Evolutionary conservation across 2,888 invertebrate species (phyloP), one percentile per base, ranked within the genome.

Genomic region (Temnothorax rugatulus): DNA sequence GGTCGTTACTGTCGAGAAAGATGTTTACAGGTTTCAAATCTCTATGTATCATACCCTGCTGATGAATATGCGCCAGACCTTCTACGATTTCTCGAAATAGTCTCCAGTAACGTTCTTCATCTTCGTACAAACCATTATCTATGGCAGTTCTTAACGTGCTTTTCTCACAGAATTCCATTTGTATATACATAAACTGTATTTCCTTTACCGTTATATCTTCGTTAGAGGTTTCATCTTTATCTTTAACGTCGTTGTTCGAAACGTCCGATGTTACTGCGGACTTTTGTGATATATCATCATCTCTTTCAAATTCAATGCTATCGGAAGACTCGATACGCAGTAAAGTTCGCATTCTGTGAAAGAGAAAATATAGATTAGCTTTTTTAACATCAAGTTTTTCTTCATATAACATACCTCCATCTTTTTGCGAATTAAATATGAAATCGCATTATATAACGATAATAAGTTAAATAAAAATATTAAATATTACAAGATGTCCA

Each of bases 141-240:
- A 99, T 99, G 3, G 98, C 98, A 86, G 97, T 97, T 92, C 97
- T 96, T 47, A 99, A 95, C 0, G 99, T 99, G 91, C 98, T 98
- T 93, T 99, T 99, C 94, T 99, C 99, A 95, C 99, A 99, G 95
- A 99, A 99, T 95, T 99, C 99, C 99, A 99, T 99, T 95, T 99
- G 98, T 90, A 98, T 98, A 93, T 98, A 99, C 95, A 99, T 96
- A 82, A 97, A 97, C 93, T 97, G 97, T 69, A 96, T 96, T 91
- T 95, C 95, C 52, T 91, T 93, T 15, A 84, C 71, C 0, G 83
- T 68, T 0, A 83, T 29, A 44, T 85, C 86, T 21, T 89, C 89
- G 4, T 75, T 84, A 18, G 86, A 87, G 8, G 79, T 86, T 41
- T 79, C 84, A 29, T 79, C 29, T 29, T 29, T 82, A 41, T 84